phyloP scores from a whole-genome alignment of 35 echinoderm and acorn worm species.

The Heliocidaris tuberculata region DNA sequence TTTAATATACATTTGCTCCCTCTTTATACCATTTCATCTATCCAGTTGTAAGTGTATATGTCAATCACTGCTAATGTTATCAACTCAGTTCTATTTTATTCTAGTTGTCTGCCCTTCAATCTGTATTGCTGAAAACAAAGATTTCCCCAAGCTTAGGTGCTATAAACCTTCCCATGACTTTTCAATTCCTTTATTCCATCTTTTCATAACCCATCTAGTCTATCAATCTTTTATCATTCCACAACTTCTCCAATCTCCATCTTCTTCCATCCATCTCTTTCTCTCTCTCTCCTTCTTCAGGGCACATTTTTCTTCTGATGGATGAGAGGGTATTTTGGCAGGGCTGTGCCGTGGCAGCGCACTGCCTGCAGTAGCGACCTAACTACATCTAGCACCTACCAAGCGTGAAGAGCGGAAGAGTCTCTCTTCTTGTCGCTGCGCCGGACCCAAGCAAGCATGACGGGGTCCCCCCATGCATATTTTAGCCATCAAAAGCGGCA shows the following conservation, averaged over 20 bases:
- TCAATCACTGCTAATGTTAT: neutral
- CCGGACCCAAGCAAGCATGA: conserved; percentile 28
- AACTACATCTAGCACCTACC: conserved; percentile 54
- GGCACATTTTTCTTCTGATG: conserved; percentile 38
- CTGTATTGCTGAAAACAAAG: neutral
- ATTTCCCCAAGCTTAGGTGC: neutral
- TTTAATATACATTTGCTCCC: no score
- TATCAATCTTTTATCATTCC: conserved; percentile 2
- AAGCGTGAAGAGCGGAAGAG: conserved; percentile 50
- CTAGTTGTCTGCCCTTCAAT: neutral
- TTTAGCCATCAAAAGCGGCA: conserved; percentile 40
- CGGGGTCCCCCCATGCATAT: conserved; percentile 49
- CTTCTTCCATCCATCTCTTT: neutral
- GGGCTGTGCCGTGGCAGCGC: conserved; percentile 2
- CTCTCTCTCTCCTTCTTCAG: conserved; percentile 27
- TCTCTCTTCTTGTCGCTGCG: conserved; percentile 41
- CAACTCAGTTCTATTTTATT: neutral
- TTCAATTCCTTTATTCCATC: neutral
- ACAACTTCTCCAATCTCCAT: neutral
- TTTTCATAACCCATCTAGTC: neutral
- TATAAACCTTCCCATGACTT: neutral
- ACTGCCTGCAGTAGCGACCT: conserved; percentile 41
- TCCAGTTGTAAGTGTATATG: no score
- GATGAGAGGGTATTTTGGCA: conserved; percentile 37
- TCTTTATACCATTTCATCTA: no score